Evolutionary conservation across 1,140 invertebrate species (phyloP), one percentile per base, ranked within the genome.

Genomic region (Holcopasites calliopsidis): DNA sequence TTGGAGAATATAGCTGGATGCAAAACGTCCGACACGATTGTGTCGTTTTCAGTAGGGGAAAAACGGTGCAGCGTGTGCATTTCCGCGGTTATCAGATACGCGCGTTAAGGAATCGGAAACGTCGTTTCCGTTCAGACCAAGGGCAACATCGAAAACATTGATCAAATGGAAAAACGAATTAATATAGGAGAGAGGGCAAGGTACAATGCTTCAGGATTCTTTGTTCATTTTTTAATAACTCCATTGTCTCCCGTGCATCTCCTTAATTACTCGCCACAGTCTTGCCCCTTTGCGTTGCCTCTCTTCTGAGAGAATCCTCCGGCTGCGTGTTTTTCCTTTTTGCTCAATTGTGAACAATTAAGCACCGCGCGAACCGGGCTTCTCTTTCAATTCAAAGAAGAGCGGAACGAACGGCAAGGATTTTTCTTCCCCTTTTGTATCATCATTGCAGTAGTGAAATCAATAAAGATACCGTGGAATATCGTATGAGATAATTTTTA

Each of bases 231-330:
- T 47, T 3, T 23, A 64, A 2, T 33, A 57, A 42, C 16, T 49
- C 10, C 21, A 31, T 50, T 13, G 33, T n/a, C 55, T 49, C 23
- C 13, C 35, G 13, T 23, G 38, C 0, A 3, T 26, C 6, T 28
- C 13, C 42, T 77, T 50, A 61, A 77, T 66, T 74, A 62, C 76
- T 76, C 42, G 57, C 4, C 3, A 4, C 40, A 21, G 13, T 28
- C 31, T 33, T n/a, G 16, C 49, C 6, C n/a, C 4, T 35, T 38
- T 58, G 55, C 10, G 21, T 7, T 18, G 33, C 5, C 7, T 60
- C 2, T 21, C 7, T 58, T 44, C 13, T 28, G 28, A 21, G 16
- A 13, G 8, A 33, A 26, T 23, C 10, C 21, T 26, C 33, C 4
- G 0, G 16, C 16, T 28, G 6, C 16, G 5, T 21, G 64, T 21